These are phyloP conservation scores for Conus betulinus DNA, from an alignment of 1,140 invertebrate genomes.

Conservation along the genomic window DNA sequence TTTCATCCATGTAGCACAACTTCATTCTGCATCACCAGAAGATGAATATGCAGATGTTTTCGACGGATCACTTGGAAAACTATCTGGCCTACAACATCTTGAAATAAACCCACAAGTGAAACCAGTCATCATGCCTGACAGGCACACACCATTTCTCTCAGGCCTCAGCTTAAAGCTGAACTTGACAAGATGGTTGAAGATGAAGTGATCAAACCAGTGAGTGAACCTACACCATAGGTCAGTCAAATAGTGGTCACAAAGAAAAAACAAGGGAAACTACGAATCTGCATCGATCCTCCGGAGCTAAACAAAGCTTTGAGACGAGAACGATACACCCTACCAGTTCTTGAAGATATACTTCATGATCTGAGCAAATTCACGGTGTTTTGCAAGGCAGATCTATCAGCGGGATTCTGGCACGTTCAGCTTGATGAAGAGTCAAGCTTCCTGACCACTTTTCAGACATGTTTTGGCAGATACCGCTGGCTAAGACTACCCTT, in stretches of 20 bases:
- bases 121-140: no score
- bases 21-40: no score
- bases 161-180: no score
- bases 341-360: constrained; percentile 50
- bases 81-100: constrained; percentile 11
- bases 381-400: constrained; percentile 50
- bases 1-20: no score
- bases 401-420: constrained; percentile 52
- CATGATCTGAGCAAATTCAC: constrained; percentile 40
- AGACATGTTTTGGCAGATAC: no score
- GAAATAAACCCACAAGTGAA: neutral
- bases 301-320: constrained; percentile 45
- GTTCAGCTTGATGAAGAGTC: constrained; percentile 39
- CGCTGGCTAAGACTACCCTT: no score
- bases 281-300: constrained; percentile 38
- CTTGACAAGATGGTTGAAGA: no score
- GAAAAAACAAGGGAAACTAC: no score
- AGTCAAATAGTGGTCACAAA: constrained; percentile 49
- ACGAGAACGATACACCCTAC: constrained; percentile 48
- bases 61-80: neutral
- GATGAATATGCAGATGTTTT: neutral
- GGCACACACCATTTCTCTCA: no score
- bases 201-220: constrained; percentile 39
- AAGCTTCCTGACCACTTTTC: neutral
- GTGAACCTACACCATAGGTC: constrained; percentile 51